These are phyloP conservation scores for Pristiophorus japonicus DNA, from an alignment of 2,113 vertebrate genomes.

Conservation along the genomic window DNA sequence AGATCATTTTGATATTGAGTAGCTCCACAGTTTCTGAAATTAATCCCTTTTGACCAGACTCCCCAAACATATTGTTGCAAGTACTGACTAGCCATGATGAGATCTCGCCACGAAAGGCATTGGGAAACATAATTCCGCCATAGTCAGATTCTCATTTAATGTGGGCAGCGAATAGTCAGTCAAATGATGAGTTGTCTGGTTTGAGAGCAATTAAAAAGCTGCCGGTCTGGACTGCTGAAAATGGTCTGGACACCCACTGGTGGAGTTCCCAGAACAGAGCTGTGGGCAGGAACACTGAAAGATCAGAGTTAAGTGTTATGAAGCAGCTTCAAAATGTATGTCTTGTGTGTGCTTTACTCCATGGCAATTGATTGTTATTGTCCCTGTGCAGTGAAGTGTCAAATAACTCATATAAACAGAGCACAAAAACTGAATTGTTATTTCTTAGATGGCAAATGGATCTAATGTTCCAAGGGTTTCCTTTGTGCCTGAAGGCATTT, in stretches of 20 bases:
- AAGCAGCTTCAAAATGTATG: not conserved
- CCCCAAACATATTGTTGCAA: not conserved
- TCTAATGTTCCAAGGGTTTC: not conserved
- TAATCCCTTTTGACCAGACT: not conserved
- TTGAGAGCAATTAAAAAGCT: slow-evolving; percentile 1
- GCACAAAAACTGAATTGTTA: not conserved
- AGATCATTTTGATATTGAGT: slow-evolving; percentile 24
- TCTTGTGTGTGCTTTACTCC: not conserved
- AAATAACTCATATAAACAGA: not conserved
- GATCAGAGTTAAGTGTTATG: not conserved
- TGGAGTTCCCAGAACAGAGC: not conserved
- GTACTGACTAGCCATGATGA: not conserved
- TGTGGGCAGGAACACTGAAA: not conserved
- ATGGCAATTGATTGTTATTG: not conserved
- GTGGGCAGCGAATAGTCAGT: not conserved
- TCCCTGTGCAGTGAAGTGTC: not conserved
- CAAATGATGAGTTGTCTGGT: slow-evolving; percentile 3
- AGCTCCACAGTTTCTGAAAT: not conserved
- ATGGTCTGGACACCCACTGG: not conserved
- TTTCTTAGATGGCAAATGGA: not conserved
- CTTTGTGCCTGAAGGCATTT: not conserved
- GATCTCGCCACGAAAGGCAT: no score
- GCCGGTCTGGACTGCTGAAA: not conserved
- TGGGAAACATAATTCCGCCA: not conserved
- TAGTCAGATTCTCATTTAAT: not conserved